Conservation (phyloP, 2,888 invertebrate genomes). For the Dicycla oo region DNA sequence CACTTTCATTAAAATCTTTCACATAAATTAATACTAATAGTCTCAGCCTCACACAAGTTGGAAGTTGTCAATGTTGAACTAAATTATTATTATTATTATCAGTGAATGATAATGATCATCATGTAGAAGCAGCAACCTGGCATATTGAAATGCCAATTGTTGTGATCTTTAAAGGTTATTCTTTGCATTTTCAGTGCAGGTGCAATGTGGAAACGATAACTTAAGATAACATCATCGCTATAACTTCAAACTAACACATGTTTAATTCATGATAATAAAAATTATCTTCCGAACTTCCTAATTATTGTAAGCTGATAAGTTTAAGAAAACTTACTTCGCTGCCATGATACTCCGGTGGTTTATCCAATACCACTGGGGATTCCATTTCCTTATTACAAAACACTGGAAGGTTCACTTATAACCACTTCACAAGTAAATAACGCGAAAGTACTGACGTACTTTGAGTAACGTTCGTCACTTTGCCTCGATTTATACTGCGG, state of each 20-base stretch:
- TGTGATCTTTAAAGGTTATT: conserved; percentile 12
- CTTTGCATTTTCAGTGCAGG: conserved; percentile 15
- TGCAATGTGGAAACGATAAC: conserved; percentile 8
- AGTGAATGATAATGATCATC: neutral
- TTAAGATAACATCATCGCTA: neutral
- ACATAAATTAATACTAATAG: neutral
- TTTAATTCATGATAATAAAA: conserved; percentile 17
- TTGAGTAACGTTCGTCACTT: conserved; percentile 73
- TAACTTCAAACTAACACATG: neutral
- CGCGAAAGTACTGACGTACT: conserved; percentile 69
- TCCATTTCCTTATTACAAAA: conserved; percentile 85
- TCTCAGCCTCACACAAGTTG: neutral
- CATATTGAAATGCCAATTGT: conserved; percentile 20
- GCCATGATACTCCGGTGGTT: conserved; percentile 90
- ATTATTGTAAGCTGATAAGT: conserved; percentile 15
- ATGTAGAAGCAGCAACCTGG: neutral
- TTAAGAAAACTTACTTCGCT: conserved; percentile 85
- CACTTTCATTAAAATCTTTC: conserved; percentile 6
- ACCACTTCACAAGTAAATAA: conserved; percentile 78
- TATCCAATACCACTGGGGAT: conserved; percentile 91
- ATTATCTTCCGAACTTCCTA: neutral
- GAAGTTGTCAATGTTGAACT: neutral
- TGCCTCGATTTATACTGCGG: conserved; percentile 82
- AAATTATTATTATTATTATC: neutral
- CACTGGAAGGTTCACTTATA: conserved; percentile 85